phyloP scores from a whole-genome alignment of 1,140 invertebrate species.

The Cyrtorhinus lividipennis region DNA sequence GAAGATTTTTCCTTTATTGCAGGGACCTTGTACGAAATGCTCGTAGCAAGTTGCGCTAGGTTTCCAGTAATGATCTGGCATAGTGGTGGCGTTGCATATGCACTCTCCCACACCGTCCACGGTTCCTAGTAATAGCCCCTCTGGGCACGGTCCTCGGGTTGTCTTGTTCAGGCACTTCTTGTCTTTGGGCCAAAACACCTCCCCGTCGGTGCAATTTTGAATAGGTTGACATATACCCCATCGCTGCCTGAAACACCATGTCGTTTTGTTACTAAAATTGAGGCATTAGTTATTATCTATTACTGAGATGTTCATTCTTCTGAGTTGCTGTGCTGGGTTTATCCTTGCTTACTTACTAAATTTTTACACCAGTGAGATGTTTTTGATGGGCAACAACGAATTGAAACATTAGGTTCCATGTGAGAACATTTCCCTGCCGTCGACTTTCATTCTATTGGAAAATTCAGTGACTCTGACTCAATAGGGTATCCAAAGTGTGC shows the following conservation, averaged over 20 bases:
- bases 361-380: no score
- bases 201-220: slow-evolving; percentile 39
- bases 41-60: slow-evolving; percentile 44
- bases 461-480: no score
- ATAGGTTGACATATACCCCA: slow-evolving; percentile 54
- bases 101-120: slow-evolving; percentile 22
- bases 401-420: no score
- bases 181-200: slow-evolving; percentile 56
- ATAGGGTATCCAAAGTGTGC: no score
- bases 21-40: slow-evolving; percentile 60
- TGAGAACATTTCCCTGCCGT: no score
- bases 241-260: slow-evolving; percentile 29
- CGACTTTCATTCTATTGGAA: no score
- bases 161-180: slow-evolving; percentile 51
- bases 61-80: slow-evolving; percentile 23
- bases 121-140: slow-evolving; percentile 43
- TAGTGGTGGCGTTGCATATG: slow-evolving; percentile 20
- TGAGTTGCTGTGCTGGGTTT: no score
- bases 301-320: no score
- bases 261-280: no score
- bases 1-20: slow-evolving; percentile 55
- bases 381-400: no score
- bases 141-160: slow-evolving; percentile 55
- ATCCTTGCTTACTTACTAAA: no score
- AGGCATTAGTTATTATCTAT: no score